Percentiles rank a stretch among this genome's conserved stretches.
Evolutionary conservation across 2,888 invertebrate species (phyloP).

Genomic region (Sceliomorpha sp.): DNA sequence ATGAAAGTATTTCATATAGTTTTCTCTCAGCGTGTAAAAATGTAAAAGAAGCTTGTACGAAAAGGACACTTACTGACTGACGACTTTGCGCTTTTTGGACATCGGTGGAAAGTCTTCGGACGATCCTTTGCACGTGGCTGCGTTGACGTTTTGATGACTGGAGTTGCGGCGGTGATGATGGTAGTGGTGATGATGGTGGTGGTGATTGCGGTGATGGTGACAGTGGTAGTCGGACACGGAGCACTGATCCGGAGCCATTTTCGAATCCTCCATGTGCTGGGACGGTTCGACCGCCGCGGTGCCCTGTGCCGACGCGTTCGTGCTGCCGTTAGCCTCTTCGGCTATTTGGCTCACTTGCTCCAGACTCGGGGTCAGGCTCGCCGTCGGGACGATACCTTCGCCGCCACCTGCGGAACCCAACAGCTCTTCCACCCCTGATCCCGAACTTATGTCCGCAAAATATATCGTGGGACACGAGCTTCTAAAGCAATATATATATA

Average conservation of each 20-base stretch:
- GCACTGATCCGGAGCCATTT: constrained; percentile 69
- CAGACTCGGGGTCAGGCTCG: constrained; percentile 51
- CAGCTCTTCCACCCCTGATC: constrained; percentile 67
- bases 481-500: constrained; percentile 62
- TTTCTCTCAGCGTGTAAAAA: too few relatives aligned
- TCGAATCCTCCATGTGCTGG: constrained; percentile 67
- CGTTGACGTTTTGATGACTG: constrained; percentile 34
- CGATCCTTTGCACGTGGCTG: constrained; percentile 56
- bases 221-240: constrained; percentile 62
- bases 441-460: constrained; percentile 71
- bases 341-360: constrained; percentile 44
- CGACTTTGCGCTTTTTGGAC: constrained; percentile 81
- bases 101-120: constrained; percentile 46
- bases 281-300: constrained; percentile 63
- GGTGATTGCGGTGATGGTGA: constrained; percentile 66
- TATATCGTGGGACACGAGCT: constrained; percentile 71
- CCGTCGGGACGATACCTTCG: constrained; percentile 56
- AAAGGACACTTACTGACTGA: constrained; percentile 82
- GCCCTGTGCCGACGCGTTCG: constrained; percentile 43
- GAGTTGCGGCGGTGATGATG: constrained; percentile 51
- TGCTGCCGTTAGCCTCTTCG: constrained; percentile 45
- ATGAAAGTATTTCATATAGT: too few relatives aligned
- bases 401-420: constrained; percentile 44
- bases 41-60: too few relatives aligned
- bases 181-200: constrained; percentile 65